These are phyloP conservation scores for Anseranas semipalmata DNA, from an alignment of 2,113 vertebrate species.

Conservation along the genomic window DNA sequence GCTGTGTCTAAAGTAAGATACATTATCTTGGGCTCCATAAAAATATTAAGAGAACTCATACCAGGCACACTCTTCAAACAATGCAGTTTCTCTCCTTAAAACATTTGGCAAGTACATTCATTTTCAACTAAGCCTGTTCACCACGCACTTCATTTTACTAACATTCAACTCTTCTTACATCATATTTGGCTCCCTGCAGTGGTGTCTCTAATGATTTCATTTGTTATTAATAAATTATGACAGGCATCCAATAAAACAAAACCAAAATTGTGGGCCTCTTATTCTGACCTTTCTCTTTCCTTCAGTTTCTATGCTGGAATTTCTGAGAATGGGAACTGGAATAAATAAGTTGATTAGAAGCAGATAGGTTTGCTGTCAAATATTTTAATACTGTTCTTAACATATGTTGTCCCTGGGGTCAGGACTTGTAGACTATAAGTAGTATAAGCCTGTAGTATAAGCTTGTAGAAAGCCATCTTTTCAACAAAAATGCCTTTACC, in stretches of 20 bases:
- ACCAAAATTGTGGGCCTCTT: background rate
- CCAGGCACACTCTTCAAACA: slow-evolving; percentile 13
- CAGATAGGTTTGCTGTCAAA: background rate
- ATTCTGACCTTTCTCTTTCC: background rate
- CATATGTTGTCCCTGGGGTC: background rate
- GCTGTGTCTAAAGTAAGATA: background rate
- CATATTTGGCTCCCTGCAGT: slow-evolving; percentile 2
- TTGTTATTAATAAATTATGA: slow-evolving; percentile 52
- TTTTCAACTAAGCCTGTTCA: slow-evolving; percentile 4
- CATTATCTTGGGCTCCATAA: background rate
- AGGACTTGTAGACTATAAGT: background rate
- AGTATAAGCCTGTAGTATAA: background rate
- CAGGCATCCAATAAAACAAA: slow-evolving; percentile 33
- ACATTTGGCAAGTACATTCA: background rate
- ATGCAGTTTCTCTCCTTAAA: background rate
- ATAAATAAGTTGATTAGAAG: background rate
- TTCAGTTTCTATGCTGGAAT: background rate
- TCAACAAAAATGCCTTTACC: background rate
- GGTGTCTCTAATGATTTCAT: slow-evolving; percentile 31
- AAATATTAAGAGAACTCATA: background rate
- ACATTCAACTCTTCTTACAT: slow-evolving; percentile 21
- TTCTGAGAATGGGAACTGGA: background rate
- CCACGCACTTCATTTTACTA: slow-evolving; percentile 16
- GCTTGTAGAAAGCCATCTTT: background rate
- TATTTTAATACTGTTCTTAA: background rate